Conservation (phyloP, 1,140 invertebrate genomes). For the Drosophila simulans region DNA sequence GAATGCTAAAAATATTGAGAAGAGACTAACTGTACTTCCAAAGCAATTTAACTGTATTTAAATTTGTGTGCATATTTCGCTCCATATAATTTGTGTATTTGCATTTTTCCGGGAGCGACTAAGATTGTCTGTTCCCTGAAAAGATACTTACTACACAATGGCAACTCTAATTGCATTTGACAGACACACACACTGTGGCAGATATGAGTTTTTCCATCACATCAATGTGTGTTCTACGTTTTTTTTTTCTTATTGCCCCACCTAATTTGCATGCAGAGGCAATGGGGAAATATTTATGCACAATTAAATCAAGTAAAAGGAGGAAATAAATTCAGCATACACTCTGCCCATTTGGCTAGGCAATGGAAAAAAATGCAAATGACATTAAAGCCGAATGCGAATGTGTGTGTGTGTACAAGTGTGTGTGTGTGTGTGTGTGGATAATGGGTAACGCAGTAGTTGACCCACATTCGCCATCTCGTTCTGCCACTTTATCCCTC, state of each 20-base stretch:
- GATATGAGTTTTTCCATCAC: constrained; percentile 1
- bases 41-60: too few relatives aligned
- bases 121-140: too few relatives aligned
- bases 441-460: constrained; percentile 67
- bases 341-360: constrained; percentile 49
- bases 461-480: constrained; percentile 65
- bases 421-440: constrained; percentile 20
- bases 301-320: constrained; percentile 78
- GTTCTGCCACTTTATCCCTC: not conserved
- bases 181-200: constrained; percentile 1
- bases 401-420: not conserved
- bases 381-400: constrained; percentile 50
- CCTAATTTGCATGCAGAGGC: constrained; percentile 72
- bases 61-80: not conserved
- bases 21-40: too few relatives aligned
- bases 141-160: constrained; percentile 21
- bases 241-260: constrained; percentile 1
- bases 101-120: not conserved
- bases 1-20: too few relatives aligned
- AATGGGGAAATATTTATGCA: constrained; percentile 78
- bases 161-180: constrained; percentile 41
- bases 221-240: constrained; percentile 24
- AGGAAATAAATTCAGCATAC: constrained; percentile 62
- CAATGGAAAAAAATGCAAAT: constrained; percentile 65
- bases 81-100: too few relatives aligned